phyloP scores from a whole-genome alignment of 1,140 invertebrate genomes.

The Pseudoatta argentina region DNA sequence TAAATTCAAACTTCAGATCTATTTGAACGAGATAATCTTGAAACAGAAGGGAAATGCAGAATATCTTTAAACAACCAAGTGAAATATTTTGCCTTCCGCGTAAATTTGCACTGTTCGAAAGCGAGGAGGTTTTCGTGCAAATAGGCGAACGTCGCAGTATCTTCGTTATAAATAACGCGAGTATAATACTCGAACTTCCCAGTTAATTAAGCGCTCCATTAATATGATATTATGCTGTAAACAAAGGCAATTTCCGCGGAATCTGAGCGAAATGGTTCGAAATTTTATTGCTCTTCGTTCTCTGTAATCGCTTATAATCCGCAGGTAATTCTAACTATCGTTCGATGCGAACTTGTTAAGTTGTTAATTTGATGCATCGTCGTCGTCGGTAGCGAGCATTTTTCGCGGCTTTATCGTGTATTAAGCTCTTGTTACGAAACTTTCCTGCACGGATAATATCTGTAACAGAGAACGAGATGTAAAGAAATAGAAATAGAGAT shows the following conservation, averaged over 20 bases:
- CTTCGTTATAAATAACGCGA: conserved; percentile 46
- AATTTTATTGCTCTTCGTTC: conserved; percentile 27
- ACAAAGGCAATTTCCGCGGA: conserved; percentile 37
- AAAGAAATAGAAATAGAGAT: not conserved
- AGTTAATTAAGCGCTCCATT: conserved; percentile 48
- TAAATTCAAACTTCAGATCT: not conserved
- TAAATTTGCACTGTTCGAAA: not conserved
- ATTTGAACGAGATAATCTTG: conserved; percentile 10
- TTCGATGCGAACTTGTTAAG: conserved; percentile 40
- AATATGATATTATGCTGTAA: conserved; percentile 21
- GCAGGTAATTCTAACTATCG: conserved; percentile 36
- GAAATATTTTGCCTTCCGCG: not conserved
- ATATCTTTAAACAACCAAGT: conserved; percentile 3
- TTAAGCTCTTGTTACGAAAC: conserved; percentile 7
- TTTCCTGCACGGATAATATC: conserved; percentile 32
- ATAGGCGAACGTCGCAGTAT: not conserved
- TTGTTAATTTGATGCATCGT: conserved; percentile 50
- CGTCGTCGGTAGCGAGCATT: conserved; percentile 1
- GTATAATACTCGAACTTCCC: conserved; percentile 25
- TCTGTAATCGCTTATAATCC: conserved; percentile 39
- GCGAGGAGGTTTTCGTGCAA: not conserved
- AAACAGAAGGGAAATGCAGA: not conserved
- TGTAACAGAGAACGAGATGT: not conserved
- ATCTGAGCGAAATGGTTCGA: conserved; percentile 7
- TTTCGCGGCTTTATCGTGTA: conserved; percentile 39